Evolutionary conservation across 2,797 vertebrate species (phyloP).

Genomic region (Arctocebus calabarensis): DNA sequence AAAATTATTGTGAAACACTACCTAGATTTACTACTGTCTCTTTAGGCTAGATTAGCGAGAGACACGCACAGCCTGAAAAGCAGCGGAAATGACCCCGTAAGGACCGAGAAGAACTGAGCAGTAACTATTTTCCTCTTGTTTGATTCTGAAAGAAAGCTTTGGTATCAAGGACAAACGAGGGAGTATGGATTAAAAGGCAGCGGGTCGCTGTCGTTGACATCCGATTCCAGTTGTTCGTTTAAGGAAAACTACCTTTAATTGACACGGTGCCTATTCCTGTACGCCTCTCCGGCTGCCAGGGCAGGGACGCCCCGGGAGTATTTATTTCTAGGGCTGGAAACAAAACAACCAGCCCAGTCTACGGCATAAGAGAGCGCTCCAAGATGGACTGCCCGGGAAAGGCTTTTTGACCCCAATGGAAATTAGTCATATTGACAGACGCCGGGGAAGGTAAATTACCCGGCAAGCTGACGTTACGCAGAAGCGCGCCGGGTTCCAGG

Average conservation of each 20-base stretch:
- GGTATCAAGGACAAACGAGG: constrained; percentile 48
- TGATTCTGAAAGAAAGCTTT: constrained; percentile 25
- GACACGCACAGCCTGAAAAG: neutral
- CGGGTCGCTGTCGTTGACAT: constrained; percentile 45
- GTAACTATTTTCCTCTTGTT: neutral
- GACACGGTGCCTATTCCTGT: constrained; percentile 29
- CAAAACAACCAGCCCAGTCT: constrained; percentile 73
- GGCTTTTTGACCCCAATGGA: constrained; percentile 86
- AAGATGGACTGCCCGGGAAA: constrained; percentile 83
- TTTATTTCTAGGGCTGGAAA: constrained; percentile 79
- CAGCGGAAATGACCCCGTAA: neutral
- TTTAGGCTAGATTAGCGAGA: constrained; percentile 39
- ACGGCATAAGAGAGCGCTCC: constrained; percentile 75
- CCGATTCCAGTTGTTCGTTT: constrained; percentile 65
- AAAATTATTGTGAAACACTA: constrained; percentile 37
- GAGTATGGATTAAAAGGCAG: constrained; percentile 37
- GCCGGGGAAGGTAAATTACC: constrained; percentile 87
- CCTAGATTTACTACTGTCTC: neutral
- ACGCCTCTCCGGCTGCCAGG: constrained; percentile 26
- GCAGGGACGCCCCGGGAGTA: constrained; percentile 63
- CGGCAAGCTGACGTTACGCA: constrained; percentile 79
- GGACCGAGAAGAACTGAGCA: constrained; percentile 35
- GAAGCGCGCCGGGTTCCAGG: constrained; percentile 61
- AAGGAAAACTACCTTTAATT: constrained; percentile 70
- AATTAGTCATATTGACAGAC: constrained; percentile 85